phyloP scores from a whole-genome alignment of 2,888 invertebrate species.

The Galeopsomyia nigrocyanea region DNA sequence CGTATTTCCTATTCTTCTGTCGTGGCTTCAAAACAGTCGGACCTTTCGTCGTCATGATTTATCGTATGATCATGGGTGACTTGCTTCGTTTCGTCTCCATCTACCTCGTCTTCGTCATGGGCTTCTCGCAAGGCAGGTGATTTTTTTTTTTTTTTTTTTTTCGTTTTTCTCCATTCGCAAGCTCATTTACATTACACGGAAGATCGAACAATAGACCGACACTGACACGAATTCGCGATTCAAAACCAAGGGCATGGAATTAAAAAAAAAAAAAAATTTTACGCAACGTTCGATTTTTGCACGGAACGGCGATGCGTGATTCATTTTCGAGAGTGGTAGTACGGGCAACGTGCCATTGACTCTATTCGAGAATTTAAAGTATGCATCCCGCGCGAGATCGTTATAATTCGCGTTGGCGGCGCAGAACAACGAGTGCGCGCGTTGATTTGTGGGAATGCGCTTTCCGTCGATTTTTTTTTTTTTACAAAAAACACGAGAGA shows the following conservation, averaged over 20 bases:
- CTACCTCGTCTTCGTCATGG: conserved; percentile 96
- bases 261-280: conserved; percentile 9
- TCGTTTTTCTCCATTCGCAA: neutral
- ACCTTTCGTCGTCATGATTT: conserved; percentile 99
- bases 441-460: neutral
- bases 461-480: neutral
- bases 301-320: conserved; percentile 10
- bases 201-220: conserved; percentile 43
- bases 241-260: conserved; percentile 10
- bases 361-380: conserved; percentile 34
- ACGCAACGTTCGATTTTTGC: conserved; percentile 37
- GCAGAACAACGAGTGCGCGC: neutral
- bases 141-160: neutral
- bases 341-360: conserved; percentile 53
- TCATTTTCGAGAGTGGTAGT: conserved; percentile 7
- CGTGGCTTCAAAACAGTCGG: conserved; percentile 98
- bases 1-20: conserved; percentile 98
- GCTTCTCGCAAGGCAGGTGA: conserved; percentile 88
- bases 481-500: neutral
- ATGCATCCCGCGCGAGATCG: neutral
- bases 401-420: conserved; percentile 2
- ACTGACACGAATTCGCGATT: conserved; percentile 54
- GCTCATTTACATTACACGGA: neutral
- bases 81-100: conserved; percentile 95
- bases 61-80: conserved; percentile 98